Evolutionary conservation across 1,140 invertebrate genomes (phyloP), one percentile per base, ranked within the genome.

Genomic region (Episyrphus balteatus): DNA sequence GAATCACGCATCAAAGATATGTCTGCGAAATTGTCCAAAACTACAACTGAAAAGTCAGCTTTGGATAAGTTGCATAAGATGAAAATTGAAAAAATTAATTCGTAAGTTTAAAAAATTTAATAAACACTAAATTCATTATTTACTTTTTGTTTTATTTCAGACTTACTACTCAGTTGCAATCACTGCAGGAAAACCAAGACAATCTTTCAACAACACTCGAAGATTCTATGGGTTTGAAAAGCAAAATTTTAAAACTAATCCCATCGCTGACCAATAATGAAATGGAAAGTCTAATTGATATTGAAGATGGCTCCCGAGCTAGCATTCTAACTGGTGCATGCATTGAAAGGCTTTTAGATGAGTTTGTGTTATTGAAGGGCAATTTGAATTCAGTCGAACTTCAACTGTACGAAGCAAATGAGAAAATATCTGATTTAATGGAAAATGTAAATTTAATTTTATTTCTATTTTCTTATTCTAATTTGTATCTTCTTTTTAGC

Each of bases 391-490:
- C 52, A 1, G 63, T 67, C 10, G 66, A 68, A 19, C 48, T 68
- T 19, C 66, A 68, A 42, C 50, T 68, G 19, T 68, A 68, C 33
- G 66, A 68, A 44, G 66, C 66, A 36, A 68, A 68, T 42, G 66
- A 68, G 43, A 68, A 68, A 48, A 68, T 68, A 47, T 50, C 66
- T 0, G 66, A 68, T 43, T 45, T 68, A 3, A 42, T 68, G 39
- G 66, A 68, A 45, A 62, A 61, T 36, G 65, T 68, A 43, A 56
- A 53, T 52, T 14, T 34, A 15, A 42, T 38, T 46, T 37, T 37
- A 21, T 17, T 36, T 45, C 19, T 7, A n/a, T 36, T 8, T 34
- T 36, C 42, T 40, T 15, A 14, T 17, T 43, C 12, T 42, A 41
- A 6, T 21, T 18, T 6, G 3, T 13, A 39, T n/a, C 0, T n/a